Conservation (phyloP, 2,888 invertebrate species). For the Pocota personata region DNA sequence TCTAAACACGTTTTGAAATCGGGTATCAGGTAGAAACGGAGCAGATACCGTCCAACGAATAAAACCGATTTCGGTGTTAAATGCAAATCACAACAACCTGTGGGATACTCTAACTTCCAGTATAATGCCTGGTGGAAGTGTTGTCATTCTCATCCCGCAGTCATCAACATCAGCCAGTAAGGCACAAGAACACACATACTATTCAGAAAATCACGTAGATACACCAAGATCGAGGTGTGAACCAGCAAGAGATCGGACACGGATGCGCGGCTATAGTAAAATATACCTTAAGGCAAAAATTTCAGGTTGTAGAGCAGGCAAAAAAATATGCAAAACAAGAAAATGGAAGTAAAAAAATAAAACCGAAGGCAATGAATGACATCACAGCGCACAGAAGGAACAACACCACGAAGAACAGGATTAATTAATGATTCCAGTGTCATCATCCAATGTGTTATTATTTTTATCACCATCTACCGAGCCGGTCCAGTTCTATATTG, state of each 20-base stretch:
- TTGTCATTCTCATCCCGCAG: conserved; percentile 19
- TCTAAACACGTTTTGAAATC: conserved; percentile 35
- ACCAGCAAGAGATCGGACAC: conserved; percentile 65
- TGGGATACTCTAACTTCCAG: conserved; percentile 14
- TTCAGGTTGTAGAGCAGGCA: conserved; percentile 31
- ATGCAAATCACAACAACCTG: conserved; percentile 59
- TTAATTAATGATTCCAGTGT: conserved; percentile 72
- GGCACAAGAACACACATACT: conserved; percentile 22
- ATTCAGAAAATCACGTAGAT: conserved; percentile 13
- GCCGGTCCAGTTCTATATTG: conserved; percentile 57
- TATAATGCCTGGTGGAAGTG: conserved; percentile 1
- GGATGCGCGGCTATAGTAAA: conserved; percentile 23
- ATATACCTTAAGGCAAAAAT: conserved; percentile 24
- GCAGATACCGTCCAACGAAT: conserved; percentile 6
- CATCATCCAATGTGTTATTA: conserved; percentile 73
- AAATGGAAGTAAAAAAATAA: conserved; percentile 1
- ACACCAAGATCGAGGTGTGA: conserved; percentile 47
- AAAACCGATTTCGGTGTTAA: conserved; percentile 58
- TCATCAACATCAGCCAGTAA: conserved; percentile 51
- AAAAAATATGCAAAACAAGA: conserved; percentile 35
- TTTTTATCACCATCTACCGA: conserved; percentile 63
- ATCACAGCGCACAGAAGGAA: conserved; percentile 62
- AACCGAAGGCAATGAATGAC: conserved; percentile 47
- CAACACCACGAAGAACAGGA: conserved; percentile 57
- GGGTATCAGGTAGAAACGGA: conserved; percentile 20